phyloP scores from a whole-genome alignment of 2,888 invertebrate genomes.

The Scaptomyza tumidula region DNA sequence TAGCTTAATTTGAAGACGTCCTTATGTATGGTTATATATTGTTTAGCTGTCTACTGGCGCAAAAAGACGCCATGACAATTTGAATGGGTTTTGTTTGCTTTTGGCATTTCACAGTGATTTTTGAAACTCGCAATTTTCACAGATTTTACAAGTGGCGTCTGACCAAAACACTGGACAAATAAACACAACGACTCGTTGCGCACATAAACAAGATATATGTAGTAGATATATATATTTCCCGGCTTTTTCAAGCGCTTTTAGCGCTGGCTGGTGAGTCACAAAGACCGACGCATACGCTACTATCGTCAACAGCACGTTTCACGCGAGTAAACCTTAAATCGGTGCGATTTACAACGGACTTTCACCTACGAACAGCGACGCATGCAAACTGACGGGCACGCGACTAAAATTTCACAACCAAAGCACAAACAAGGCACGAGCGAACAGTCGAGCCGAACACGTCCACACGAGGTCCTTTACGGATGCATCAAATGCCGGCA shows the following conservation, averaged over 20 bases:
- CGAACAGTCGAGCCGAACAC: conserved; percentile 53
- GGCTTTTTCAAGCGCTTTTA: conserved; percentile 44
- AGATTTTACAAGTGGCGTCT: conserved; percentile 60
- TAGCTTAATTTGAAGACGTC: conserved; percentile 21
- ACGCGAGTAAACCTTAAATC: conserved; percentile 24
- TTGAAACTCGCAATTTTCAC: conserved; percentile 47
- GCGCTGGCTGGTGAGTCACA: conserved; percentile 39
- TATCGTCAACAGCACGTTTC: conserved; percentile 32
- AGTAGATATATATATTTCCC: conserved; percentile 35
- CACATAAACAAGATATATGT: conserved; percentile 44
- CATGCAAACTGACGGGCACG: conserved; percentile 65
- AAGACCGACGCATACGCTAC: conserved; percentile 42
- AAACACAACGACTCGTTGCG: conserved; percentile 28
- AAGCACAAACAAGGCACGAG: conserved; percentile 65
- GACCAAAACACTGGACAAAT: conserved; percentile 43
- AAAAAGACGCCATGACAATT: conserved; percentile 57
- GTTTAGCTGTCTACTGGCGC: conserved; percentile 25
- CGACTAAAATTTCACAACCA: conserved; percentile 59
- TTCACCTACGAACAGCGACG: conserved; percentile 69
- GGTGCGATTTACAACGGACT: conserved; percentile 42
- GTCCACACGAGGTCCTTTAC: conserved; percentile 40
- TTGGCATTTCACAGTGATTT: conserved; percentile 39
- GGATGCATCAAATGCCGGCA: conserved; percentile 25
- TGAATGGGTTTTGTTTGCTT: conserved; percentile 59
- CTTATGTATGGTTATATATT: conserved; percentile 32